Evolutionary conservation across 2,888 invertebrate genomes (phyloP), one percentile per base, ranked within the genome.

Genomic region (Lasioglossum malachurum): DNA sequence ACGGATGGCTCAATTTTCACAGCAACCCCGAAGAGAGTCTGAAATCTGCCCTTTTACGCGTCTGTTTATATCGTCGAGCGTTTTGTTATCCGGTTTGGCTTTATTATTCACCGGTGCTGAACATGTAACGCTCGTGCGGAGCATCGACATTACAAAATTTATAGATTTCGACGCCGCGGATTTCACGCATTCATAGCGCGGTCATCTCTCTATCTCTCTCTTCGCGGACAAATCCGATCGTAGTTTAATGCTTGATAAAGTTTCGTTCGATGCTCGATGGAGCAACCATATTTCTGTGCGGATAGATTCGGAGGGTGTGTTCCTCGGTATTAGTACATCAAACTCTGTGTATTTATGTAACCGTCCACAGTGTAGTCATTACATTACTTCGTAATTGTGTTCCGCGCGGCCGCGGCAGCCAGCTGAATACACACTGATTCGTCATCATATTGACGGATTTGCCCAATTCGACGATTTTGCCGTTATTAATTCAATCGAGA

Each of bases 331-430:
- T 67, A 35, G 35, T 67, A 67, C 67, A 19, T 35, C 19, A 67
- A 35, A 67, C 67, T 10, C 67, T 10, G 35, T 35, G 8, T 35
- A 67, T 35, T 35, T 16, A 35, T 19, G 67, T 67, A 67, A 31
- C 67, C 67, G 35, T 67, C 35, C 16, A 31, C 35, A 19, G 7
- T 31, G 35, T 35, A 35, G 35, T 67, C 35, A 67, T 35, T 67
- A 19, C 67, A 67, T 67, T 67, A 67, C 67, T 35, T 67, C 31
- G 67, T 67, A 67, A 67, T 67, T 67, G 67, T 35, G 67, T 67
- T 19, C 3, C 19, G 67, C 16, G 67, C 31, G 67, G 35, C 4
- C 19, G 8, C 35, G 27, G 35, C 31, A 14, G 16, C 31, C 67
- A 8, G 67, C 35, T 67, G 67, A 67, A 67, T 35, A 35, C 7